phyloP scores from a whole-genome alignment of 53 echinoderm and acorn worm genomes.

The Stichopus horrens region DNA sequence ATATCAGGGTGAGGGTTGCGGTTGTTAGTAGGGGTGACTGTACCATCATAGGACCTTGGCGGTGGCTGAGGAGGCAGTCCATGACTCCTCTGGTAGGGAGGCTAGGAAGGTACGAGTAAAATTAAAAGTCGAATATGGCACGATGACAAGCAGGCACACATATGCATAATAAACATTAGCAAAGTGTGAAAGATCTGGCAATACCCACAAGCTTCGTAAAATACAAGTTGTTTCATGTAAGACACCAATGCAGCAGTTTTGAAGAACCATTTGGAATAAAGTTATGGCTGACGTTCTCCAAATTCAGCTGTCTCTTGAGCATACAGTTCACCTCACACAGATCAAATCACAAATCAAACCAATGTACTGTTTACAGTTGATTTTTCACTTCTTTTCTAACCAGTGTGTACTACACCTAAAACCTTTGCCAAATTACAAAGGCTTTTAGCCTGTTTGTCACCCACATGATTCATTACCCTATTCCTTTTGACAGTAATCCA shows the following conservation, averaged over 20 bases:
- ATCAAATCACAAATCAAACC: too few species aligned
- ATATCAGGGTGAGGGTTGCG: slow-evolving; percentile 71
- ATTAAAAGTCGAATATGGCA: background rate
- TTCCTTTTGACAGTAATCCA: too few species aligned
- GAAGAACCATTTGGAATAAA: too few species aligned
- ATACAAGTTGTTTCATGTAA: background rate
- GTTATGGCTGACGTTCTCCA: too few species aligned
- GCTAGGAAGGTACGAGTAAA: slow-evolving; percentile 8
- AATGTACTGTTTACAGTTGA: too few species aligned
- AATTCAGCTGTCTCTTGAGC: too few species aligned
- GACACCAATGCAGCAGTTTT: background rate
- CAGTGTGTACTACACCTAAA: too few species aligned
- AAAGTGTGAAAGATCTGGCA: background rate
- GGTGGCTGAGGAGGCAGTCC: slow-evolving; percentile 42
- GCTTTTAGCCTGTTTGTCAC: too few species aligned
- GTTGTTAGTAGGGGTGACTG: slow-evolving; percentile 44
- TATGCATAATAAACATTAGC: background rate
- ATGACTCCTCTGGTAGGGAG: slow-evolving; percentile 35
- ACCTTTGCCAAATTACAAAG: too few species aligned
- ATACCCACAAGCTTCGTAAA: background rate
- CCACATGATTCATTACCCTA: too few species aligned
- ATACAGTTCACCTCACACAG: too few species aligned
- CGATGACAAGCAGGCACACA: background rate
- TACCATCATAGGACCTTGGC: slow-evolving; percentile 16
- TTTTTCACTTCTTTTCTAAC: too few species aligned